Evolutionary conservation across 2,797 vertebrate species (phyloP).

Genomic region (Chelon auratus): DNA sequence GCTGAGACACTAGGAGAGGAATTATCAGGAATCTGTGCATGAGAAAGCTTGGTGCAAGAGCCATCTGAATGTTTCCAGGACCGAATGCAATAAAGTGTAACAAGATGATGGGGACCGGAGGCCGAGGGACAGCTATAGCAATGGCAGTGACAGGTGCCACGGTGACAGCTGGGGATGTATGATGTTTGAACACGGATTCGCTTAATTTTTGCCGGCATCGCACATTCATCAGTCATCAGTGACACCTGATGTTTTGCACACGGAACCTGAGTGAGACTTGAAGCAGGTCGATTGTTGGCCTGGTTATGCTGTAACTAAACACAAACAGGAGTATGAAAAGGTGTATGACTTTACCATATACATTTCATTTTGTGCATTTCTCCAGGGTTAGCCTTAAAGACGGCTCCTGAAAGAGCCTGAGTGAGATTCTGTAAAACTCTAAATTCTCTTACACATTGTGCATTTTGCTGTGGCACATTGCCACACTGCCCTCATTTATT

Average conservation of each 20-base stretch:
- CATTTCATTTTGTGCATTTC: neutral
- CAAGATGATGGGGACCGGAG: constrained; percentile 12
- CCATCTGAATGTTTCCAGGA: constrained; percentile 25
- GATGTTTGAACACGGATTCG: constrained; percentile 18
- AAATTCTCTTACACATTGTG: neutral
- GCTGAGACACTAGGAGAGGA: constrained; percentile 33
- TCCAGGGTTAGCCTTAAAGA: no score
- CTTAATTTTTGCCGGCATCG: constrained; percentile 29
- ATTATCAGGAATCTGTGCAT: constrained; percentile 18
- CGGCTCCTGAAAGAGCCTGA: neutral
- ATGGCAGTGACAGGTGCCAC: constrained; percentile 17
- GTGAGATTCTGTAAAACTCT: neutral
- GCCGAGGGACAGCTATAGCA: constrained; percentile 22
- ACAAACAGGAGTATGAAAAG: neutral
- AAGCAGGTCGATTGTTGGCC: neutral
- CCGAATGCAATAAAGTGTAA: constrained; percentile 16
- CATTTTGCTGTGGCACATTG: neutral
- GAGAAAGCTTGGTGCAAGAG: constrained; percentile 15
- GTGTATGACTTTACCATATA: neutral
- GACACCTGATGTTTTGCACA: constrained; percentile 10
- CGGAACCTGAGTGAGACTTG: neutral
- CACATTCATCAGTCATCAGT: constrained; percentile 33
- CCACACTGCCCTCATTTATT: neutral
- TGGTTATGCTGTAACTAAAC: neutral
- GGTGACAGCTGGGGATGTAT: constrained; percentile 26